Percentiles rank a stretch among this genome's conserved stretches.
phyloP scores from a whole-genome alignment of 1,140 invertebrate species.

The Drosophila ohnishii region DNA sequence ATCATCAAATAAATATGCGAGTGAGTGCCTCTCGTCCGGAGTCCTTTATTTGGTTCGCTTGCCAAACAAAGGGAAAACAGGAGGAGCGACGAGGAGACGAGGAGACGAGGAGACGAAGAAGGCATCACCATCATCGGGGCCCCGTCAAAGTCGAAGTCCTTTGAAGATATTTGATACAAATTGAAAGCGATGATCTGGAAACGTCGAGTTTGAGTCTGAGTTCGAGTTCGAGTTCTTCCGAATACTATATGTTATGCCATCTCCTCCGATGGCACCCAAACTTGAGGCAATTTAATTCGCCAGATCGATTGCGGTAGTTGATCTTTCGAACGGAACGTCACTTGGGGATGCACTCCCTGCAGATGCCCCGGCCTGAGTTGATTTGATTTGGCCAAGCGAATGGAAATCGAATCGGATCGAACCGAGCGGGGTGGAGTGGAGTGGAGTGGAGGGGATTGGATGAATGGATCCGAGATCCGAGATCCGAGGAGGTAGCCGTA shows the following conservation, averaged over 20 bases:
- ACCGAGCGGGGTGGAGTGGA: background rate
- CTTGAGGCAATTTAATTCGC: constrained; percentile 38
- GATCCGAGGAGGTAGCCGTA: constrained; percentile 13
- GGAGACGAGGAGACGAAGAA: constrained; percentile 5
- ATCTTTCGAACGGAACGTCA: constrained; percentile 48
- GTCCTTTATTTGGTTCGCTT: constrained; percentile 25
- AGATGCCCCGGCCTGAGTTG: constrained; percentile 10
- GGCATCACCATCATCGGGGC: constrained; percentile 22
- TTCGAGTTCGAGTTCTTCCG: constrained; percentile 19
- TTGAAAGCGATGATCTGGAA: constrained; percentile 78
- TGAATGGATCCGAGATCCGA: constrained; percentile 23
- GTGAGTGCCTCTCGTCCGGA: constrained; percentile 44
- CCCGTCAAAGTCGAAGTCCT: constrained; percentile 57
- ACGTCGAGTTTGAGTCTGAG: constrained; percentile 60
- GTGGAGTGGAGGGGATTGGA: constrained; percentile 2
- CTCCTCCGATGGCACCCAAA: background rate
- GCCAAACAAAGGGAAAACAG: constrained; percentile 20
- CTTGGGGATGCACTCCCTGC: constrained; percentile 19
- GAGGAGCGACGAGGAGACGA: constrained; percentile 8
- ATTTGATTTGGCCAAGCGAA: constrained; percentile 35
- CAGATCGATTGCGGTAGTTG: constrained; percentile 55
- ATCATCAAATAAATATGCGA: constrained; percentile 47
- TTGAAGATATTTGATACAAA: constrained; percentile 75
- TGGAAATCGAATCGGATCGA: constrained; percentile 20
- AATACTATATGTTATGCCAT: background rate